Conservation (phyloP, 1,140 invertebrate species). For the Drosophila rufa region DNA sequence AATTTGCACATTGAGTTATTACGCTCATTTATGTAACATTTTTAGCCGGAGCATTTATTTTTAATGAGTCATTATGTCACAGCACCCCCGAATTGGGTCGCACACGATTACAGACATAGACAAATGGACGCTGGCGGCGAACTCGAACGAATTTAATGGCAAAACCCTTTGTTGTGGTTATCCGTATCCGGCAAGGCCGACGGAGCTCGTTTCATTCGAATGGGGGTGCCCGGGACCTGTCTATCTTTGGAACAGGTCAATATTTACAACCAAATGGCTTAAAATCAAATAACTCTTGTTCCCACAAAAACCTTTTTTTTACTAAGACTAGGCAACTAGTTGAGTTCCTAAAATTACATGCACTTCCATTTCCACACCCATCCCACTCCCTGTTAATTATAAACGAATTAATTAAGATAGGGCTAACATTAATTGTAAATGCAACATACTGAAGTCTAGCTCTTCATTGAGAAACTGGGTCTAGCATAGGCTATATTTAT, state of each 20-base stretch:
- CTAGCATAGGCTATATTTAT: no score
- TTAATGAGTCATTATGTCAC: constrained; percentile 79
- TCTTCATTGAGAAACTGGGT: no score
- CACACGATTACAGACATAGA: constrained; percentile 39
- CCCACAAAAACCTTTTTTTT: not conserved
- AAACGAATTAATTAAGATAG: no score
- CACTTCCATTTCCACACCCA: not conserved
- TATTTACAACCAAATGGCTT: constrained; percentile 5
- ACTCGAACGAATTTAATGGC: constrained; percentile 49
- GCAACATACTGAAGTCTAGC: not conserved
- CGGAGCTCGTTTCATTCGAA: not conserved
- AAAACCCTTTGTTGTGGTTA: constrained; percentile 72
- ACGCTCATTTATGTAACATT: constrained; percentile 68
- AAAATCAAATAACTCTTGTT: constrained; percentile 17
- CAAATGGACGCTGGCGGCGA: constrained; percentile 27
- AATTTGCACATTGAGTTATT: constrained; percentile 77
- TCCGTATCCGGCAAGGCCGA: not conserved
- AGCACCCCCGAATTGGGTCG: constrained; percentile 29
- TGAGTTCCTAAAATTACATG: not conserved
- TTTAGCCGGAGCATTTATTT: constrained; percentile 58
- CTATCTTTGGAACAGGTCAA: constrained; percentile 25
- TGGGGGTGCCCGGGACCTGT: not conserved
- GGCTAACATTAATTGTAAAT: not conserved
- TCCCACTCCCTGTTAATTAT: not conserved
- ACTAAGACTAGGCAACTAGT: not conserved